phyloP scores from a whole-genome alignment of 2,113 vertebrate genomes.

The Ursus arctos region DNA sequence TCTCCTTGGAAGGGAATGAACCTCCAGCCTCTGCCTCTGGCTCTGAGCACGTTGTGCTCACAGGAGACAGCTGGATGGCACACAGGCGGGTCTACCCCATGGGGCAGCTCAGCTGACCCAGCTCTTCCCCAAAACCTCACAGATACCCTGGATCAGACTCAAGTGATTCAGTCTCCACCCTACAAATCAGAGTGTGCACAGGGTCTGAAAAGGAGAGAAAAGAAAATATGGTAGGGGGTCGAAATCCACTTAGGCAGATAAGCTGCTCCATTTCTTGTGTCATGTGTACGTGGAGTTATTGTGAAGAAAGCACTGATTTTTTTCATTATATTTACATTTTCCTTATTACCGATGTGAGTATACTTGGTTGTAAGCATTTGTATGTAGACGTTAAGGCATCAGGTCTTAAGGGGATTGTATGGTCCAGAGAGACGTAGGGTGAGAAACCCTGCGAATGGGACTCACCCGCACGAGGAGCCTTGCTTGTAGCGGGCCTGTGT shows the following conservation, averaged over 20 bases:
- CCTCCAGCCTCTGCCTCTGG: not conserved
- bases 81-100: not conserved
- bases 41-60: not conserved
- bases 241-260: not conserved
- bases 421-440: not conserved
- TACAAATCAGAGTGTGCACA: accelerated
- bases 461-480: not conserved
- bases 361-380: not conserved
- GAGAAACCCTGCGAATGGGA: not conserved
- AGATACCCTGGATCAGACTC: not conserved
- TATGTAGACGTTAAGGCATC: not conserved
- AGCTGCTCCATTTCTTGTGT: not conserved
- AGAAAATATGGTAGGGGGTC: not conserved
- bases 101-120: not conserved
- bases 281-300: not conserved
- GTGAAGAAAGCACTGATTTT: not conserved
- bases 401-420: not conserved
- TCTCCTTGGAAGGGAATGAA: not conserved
- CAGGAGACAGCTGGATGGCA: not conserved
- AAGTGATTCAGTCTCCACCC: not conserved
- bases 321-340: not conserved
- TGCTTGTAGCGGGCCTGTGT: not conserved
- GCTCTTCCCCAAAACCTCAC: not conserved
- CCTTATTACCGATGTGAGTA: not conserved
- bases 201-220: not conserved